Conservation (phyloP, 2,888 invertebrate species). For the Ochropleura leucogaster region DNA sequence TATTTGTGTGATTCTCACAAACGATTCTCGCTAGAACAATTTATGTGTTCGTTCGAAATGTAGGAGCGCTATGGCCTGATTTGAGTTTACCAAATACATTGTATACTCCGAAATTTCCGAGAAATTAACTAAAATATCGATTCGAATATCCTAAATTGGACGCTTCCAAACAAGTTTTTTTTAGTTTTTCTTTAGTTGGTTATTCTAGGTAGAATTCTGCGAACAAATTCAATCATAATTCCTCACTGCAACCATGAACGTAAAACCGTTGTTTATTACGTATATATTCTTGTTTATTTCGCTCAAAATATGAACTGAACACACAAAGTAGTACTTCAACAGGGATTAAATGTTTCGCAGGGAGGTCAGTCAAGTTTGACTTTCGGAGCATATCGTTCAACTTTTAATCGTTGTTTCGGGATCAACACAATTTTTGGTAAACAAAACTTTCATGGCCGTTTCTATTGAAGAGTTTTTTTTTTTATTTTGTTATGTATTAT, state of each 20-base stretch:
- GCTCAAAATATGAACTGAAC: slow-evolving; percentile 25
- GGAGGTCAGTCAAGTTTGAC: slow-evolving; percentile 55
- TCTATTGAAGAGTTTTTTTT: slow-evolving; percentile 15
- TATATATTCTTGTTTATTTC: slow-evolving; percentile 9
- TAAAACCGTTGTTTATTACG: not conserved
- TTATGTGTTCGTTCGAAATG: not conserved
- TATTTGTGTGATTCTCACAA: not conserved
- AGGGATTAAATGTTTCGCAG: slow-evolving; percentile 47
- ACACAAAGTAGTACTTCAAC: slow-evolving; percentile 29
- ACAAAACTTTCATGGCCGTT: slow-evolving; percentile 29
- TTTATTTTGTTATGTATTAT: slow-evolving; percentile 13
- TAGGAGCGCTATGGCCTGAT: not conserved
- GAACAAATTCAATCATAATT: not conserved
- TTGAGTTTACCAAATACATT: not conserved
- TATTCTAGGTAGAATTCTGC: not conserved
- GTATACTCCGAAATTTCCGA: not conserved
- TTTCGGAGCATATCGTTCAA: slow-evolving; percentile 50
- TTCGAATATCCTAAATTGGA: not conserved
- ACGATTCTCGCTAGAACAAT: not conserved
- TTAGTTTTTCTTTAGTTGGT: not conserved
- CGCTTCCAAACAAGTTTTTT: not conserved
- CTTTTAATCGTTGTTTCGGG: slow-evolving; percentile 56
- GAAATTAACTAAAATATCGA: not conserved
- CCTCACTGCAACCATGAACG: not conserved
- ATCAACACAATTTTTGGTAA: slow-evolving; percentile 54